These are phyloP conservation scores for Xiphophorus hellerii DNA, from an alignment of 2,113 vertebrate genomes.

Conservation along the genomic window DNA sequence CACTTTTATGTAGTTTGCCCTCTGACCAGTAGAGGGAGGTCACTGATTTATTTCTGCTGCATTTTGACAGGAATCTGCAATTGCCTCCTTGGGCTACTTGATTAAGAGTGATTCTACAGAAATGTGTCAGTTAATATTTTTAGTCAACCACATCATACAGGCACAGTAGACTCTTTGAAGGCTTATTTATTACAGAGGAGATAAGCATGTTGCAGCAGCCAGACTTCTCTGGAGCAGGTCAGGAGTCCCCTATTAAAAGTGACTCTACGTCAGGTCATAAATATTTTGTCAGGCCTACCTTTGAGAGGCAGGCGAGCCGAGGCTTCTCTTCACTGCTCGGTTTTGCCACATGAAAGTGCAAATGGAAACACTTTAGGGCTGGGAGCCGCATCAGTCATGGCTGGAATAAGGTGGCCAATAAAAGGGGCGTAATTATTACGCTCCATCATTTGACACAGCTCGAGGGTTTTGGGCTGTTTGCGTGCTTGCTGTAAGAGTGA, in stretches of 20 bases:
- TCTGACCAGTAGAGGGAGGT: conserved; percentile 81
- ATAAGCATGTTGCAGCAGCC: conserved; percentile 73
- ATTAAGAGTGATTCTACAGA: conserved; percentile 76
- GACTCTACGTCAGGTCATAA: conserved; percentile 77
- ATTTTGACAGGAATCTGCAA: conserved; percentile 60
- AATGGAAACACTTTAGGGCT: conserved; percentile 82
- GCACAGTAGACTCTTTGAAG: conserved; percentile 67
- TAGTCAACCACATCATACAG: conserved; percentile 76
- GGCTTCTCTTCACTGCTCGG: conserved; percentile 60
- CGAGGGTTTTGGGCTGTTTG: conserved; percentile 72
- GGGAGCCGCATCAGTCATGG: conserved; percentile 80
- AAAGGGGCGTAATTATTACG: conserved; percentile 81
- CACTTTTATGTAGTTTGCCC: conserved; percentile 70
- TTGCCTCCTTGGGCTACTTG: conserved; percentile 55
- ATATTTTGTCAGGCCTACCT: conserved; percentile 84
- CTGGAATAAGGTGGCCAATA: conserved; percentile 83
- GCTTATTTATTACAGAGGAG: conserved; percentile 77
- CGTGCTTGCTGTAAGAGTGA: conserved; percentile 49
- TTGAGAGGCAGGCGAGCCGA: conserved; percentile 76
- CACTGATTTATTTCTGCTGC: conserved; percentile 74
- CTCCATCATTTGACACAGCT: conserved; percentile 82
- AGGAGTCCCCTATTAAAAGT: conserved; percentile 76
- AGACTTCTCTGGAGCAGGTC: conserved; percentile 74
- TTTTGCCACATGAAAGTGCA: conserved; percentile 81
- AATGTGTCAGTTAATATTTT: conserved; percentile 82